These are phyloP conservation scores for Sebastes flavidus DNA, from an alignment of 2,797 vertebrate species.

Conservation along the genomic window DNA sequence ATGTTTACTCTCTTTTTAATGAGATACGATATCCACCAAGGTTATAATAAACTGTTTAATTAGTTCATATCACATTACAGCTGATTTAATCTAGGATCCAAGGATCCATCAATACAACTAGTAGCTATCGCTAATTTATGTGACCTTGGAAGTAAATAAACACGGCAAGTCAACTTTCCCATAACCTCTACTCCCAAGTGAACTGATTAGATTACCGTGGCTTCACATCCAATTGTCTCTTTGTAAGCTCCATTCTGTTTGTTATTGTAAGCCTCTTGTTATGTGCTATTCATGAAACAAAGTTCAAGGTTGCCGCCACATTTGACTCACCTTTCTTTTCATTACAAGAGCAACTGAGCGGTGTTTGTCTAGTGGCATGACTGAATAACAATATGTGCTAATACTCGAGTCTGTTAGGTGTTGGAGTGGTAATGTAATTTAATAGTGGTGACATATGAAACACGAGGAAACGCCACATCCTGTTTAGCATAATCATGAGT, in stretches of 20 bases:
- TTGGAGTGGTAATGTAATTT: slow-evolving; percentile 8
- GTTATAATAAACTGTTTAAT: slow-evolving; percentile 20
- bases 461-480: slow-evolving; percentile 25
- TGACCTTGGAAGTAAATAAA: slow-evolving; percentile 58
- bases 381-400: slow-evolving; percentile 18
- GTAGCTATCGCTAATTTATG: slow-evolving; percentile 43
- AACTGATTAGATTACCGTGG: slow-evolving; percentile 68
- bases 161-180: slow-evolving; percentile 47
- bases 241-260: slow-evolving; percentile 28
- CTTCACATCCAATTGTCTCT: slow-evolving; percentile 57
- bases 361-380: neutral
- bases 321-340: slow-evolving; percentile 40
- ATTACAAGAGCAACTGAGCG: slow-evolving; percentile 4
- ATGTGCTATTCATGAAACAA: slow-evolving; percentile 49
- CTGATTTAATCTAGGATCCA: slow-evolving; percentile 1
- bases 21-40: slow-evolving; percentile 2
- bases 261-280: slow-evolving; percentile 42
- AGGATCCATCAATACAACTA: slow-evolving; percentile 17
- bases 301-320: slow-evolving; percentile 68
- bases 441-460: slow-evolving; percentile 9
- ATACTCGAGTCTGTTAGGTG: neutral
- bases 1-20: slow-evolving; percentile 3
- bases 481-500: slow-evolving; percentile 39
- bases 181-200: slow-evolving; percentile 39
- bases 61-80: neutral